phyloP scores from a whole-genome alignment of 1,140 invertebrate genomes.

The Brachionus angularis region DNA sequence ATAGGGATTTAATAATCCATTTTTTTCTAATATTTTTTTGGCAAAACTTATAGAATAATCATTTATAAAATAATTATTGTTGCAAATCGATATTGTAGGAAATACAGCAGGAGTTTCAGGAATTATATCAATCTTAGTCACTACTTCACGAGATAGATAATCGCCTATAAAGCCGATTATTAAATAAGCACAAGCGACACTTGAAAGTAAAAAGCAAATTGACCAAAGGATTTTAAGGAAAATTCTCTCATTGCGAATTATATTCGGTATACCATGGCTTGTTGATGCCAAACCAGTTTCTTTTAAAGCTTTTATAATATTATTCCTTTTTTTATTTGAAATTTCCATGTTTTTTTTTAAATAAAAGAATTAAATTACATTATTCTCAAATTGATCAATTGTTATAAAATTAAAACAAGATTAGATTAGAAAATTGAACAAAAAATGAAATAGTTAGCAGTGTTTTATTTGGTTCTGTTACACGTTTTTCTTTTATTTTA shows the following conservation, averaged over 20 bases:
- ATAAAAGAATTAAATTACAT: too few species aligned
- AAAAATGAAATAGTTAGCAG: too few species aligned
- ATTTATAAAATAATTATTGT: not conserved
- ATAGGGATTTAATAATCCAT: not conserved
- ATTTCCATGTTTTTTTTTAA: too few species aligned
- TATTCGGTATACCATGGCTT: not conserved
- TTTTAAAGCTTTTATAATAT: not conserved
- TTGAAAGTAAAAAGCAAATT: not conserved
- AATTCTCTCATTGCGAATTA: not conserved
- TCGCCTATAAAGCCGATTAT: not conserved
- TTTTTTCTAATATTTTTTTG: not conserved
- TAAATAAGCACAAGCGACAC: not conserved
- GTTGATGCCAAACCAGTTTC: not conserved
- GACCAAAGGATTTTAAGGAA: not conserved
- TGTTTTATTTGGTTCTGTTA: too few species aligned
- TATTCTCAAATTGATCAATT: too few species aligned
- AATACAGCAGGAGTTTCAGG: conserved; percentile 5
- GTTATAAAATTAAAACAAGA: too few species aligned
- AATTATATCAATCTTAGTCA: conserved; percentile 18
- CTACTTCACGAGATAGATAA: not conserved
- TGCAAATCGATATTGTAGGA: conserved; percentile 32
- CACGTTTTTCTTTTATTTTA: too few species aligned
- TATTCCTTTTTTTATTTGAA: not conserved
- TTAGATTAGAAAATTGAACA: too few species aligned
- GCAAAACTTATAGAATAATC: not conserved